Evolutionary conservation across 2,797 vertebrate genomes (phyloP), one percentile per base, ranked within the genome.

Genomic region (Varecia variegata): DNA sequence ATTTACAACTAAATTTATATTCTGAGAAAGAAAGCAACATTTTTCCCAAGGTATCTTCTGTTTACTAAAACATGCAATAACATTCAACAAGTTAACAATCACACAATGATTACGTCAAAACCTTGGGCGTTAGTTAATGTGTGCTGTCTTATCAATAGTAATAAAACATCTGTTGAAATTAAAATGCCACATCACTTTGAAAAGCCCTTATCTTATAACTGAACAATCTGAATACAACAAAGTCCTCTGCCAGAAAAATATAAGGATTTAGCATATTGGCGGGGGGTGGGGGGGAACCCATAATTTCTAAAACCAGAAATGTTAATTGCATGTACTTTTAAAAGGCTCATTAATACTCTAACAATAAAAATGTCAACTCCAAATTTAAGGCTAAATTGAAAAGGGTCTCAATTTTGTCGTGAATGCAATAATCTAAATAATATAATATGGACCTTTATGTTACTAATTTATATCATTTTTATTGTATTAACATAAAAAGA

Each of bases 41-140:
- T 97, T 97, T 98, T 95, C 94, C 87, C 90, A 97, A 80, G 65
- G 83, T 68, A 95, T 74, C 90, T 93, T 96, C 88, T 94, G n/a
- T 95, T 90, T 82, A 96, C 52, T 95, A 88, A 95, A 96, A 97
- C 14, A 62, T 30, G 65, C 35, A 81, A 45, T 97, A 95, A 91
- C 50, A 97, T 95, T 96, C 88, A 96, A 88, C 65, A 93, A 84
- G 93, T 97, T 98, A 97, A 96, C 70, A 81, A 98, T 93, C 90
- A 97, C 30, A 93, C 32, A 90, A 73, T 9, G 83, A 98, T 97
- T 97, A 97, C 11, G 47, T 97, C 97, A 98, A 98, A 97, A 97
- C 94, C 94, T 97, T 71, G 74, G 80, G 95, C 88, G 97, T 82
- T 94, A 92, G 92, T 95, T 94, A 96, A 81, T 96, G 62, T 81